A percentile compares a stretch with the other conserved stretches of the same genome.
Evolutionary conservation across 2,113 vertebrate genomes (phyloP).

Genomic region (Brevimyrus niger): DNA sequence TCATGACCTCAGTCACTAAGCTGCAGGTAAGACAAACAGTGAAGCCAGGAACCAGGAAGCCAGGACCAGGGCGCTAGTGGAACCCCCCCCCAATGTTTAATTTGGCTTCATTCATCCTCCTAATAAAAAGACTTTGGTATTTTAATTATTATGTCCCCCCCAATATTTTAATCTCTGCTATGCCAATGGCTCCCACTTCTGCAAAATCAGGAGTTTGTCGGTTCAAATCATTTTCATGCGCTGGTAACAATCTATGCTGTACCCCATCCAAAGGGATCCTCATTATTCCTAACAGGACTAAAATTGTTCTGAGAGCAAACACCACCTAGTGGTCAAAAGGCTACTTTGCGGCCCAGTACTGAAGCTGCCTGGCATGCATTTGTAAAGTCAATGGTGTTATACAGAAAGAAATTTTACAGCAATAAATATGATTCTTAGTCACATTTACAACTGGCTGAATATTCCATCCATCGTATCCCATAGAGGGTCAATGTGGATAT

Average conservation of each 20-base stretch:
- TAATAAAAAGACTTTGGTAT: not conserved
- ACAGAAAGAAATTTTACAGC: not conserved
- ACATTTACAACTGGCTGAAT: not conserved
- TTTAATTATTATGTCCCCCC: not conserved
- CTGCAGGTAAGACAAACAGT: not conserved
- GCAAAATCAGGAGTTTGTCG: not conserved
- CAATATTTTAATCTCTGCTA: not conserved
- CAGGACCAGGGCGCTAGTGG: no score
- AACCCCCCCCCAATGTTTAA: not conserved
- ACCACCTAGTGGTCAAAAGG: conserved; percentile 22
- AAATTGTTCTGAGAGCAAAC: not conserved
- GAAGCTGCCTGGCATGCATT: not conserved
- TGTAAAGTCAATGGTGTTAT: not conserved
- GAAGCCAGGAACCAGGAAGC: not conserved
- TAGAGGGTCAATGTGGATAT: not conserved
- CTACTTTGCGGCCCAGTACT: no score
- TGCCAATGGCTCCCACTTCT: not conserved
- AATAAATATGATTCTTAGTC: not conserved
- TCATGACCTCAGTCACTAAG: not conserved
- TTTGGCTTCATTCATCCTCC: not conserved
- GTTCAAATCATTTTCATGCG: not conserved
- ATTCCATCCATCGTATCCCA: not conserved
- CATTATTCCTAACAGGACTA: no score
- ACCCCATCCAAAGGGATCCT: not conserved
- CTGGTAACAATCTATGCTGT: not conserved